Percentiles rank a stretch among this genome's conserved stretches.
Conservation (phyloP, 2,888 invertebrate species). For the Drosophila sordidula region DNA sequence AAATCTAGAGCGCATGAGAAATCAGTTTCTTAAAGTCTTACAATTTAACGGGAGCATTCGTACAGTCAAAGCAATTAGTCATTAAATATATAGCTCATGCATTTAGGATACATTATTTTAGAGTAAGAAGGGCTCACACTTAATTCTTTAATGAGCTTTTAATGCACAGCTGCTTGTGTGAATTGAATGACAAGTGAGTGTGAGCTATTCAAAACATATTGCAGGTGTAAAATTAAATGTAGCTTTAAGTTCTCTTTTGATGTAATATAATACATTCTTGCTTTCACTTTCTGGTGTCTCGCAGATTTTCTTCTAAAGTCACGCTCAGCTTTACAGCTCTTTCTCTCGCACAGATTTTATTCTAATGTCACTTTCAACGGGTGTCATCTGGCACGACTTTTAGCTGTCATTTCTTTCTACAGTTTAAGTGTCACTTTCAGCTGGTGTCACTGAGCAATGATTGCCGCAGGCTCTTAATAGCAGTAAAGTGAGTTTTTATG, state of each 20-base stretch:
- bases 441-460: slow-evolving; percentile 35
- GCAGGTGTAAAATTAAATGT: too few relatives aligned
- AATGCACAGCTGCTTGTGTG: neutral
- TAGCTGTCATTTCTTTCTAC: slow-evolving; percentile 3
- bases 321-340: neutral
- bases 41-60: neutral
- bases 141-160: neutral
- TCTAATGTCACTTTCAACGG: slow-evolving; percentile 15
- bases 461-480: slow-evolving; percentile 5
- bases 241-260: neutral
- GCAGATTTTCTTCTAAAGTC: slow-evolving; percentile 1
- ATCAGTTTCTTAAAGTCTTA: neutral
- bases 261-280: neutral
- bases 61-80: neutral
- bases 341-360: slow-evolving; percentile 7
- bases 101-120: neutral
- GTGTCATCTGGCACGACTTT: slow-evolving; percentile 5
- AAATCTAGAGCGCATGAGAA: neutral
- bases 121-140: neutral
- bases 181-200: neutral
- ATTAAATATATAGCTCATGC: neutral
- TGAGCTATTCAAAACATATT: too few relatives aligned
- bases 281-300: neutral
- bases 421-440: slow-evolving; percentile 29
- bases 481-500: slow-evolving; percentile 6